A percentile compares a stretch with the other conserved stretches of the same genome.
phyloP scores from a whole-genome alignment of 2,113 vertebrate species.

The Pygoscelis antarcticus region DNA sequence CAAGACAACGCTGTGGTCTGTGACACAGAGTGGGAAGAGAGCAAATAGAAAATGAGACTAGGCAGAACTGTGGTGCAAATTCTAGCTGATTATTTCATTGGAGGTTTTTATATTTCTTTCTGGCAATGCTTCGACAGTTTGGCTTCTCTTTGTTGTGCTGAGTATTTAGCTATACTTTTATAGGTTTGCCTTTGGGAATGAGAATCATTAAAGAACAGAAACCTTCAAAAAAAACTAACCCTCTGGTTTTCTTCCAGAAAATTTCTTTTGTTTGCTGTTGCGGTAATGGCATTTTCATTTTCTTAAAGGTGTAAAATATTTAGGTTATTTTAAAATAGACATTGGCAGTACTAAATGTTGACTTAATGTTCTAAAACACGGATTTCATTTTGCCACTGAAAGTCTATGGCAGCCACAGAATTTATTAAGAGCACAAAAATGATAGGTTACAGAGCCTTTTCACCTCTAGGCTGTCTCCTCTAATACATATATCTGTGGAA shows the following conservation, averaged over 20 bases:
- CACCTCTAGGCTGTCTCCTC: conserved; percentile 5
- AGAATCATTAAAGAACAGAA: neutral
- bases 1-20: neutral
- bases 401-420: neutral
- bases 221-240: neutral
- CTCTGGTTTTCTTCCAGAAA: neutral
- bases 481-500: conserved; percentile 3
- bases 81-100: neutral
- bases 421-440: conserved; percentile 1
- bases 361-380: neutral
- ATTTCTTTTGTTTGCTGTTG: neutral
- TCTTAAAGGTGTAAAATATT: neutral
- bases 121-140: neutral
- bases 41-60: neutral
- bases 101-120: neutral
- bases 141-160: neutral
- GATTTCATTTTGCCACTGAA: neutral
- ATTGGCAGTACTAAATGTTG: neutral
- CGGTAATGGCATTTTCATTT: neutral
- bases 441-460: conserved; percentile 11
- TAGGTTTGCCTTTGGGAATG: neutral
- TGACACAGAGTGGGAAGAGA: neutral
- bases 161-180: neutral
- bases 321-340: neutral
- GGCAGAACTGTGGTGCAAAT: neutral